Percentiles rank a stretch among this genome's conserved stretches.
phyloP scores from a whole-genome alignment of 2,113 vertebrate species.

The Lycocorax pyrrhopterus region DNA sequence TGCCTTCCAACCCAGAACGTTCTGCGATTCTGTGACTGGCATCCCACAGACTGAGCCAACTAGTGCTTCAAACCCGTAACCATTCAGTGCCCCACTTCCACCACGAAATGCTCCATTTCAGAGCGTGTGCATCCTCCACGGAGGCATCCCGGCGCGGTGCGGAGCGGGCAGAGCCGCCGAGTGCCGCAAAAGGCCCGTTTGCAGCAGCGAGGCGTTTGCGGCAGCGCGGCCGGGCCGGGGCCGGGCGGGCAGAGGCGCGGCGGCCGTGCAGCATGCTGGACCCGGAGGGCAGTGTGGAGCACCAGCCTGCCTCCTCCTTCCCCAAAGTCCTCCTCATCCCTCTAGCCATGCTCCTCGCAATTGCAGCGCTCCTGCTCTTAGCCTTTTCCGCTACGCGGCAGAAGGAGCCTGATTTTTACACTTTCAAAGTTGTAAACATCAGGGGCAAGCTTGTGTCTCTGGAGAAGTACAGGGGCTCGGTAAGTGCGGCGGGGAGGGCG shows the following conservation, averaged over 20 bases:
- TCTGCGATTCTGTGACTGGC: not conserved
- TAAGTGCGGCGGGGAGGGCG: conserved; percentile 71
- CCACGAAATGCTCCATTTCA: fast-evolving
- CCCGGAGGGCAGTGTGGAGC: conserved; percentile 67
- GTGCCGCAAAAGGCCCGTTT: conserved; percentile 45
- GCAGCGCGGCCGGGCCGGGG: not conserved
- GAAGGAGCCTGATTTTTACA: conserved; percentile 88
- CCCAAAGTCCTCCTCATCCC: not conserved
- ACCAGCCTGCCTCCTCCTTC: not conserved
- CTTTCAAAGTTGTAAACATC: conserved; percentile 92
- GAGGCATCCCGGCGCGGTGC: fast-evolving
- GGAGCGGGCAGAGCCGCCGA: not conserved
- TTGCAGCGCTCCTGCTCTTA: conserved; percentile 65
- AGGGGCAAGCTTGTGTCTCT: conserved; percentile 92
- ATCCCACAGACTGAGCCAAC: not conserved
- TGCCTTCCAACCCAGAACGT: not conserved
- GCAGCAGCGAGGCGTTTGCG: conserved; percentile 47
- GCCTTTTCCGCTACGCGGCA: conserved; percentile 63
- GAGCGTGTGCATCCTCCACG: fast-evolving
- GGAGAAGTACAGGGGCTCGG: conserved; percentile 96
- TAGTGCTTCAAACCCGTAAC: not conserved
- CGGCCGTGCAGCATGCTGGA: conserved; percentile 58
- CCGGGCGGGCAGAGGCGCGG: not conserved
- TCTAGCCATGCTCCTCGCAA: conserved; percentile 66
- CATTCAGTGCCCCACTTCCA: fast-evolving